These are phyloP conservation scores for Clamator glandarius DNA, from an alignment of 2,797 vertebrate genomes.

Conservation along the genomic window DNA sequence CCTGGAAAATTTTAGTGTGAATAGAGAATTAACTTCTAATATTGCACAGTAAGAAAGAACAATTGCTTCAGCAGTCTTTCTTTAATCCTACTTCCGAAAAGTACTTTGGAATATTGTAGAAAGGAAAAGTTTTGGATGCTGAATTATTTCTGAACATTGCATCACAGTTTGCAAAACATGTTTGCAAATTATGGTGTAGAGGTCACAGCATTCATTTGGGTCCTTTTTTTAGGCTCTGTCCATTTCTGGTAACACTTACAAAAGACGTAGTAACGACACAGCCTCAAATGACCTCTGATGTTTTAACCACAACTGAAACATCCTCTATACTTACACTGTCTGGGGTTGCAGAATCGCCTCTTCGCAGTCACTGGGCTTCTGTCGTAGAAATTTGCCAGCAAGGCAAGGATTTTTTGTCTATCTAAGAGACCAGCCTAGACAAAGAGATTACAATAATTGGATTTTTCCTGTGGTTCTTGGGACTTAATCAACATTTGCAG, in stretches of 20 bases:
- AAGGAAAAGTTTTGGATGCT: background rate
- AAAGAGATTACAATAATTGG: constrained; percentile 23
- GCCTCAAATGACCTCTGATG: background rate
- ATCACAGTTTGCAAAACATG: background rate
- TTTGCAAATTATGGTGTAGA: background rate
- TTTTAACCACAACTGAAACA: background rate
- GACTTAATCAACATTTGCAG: background rate
- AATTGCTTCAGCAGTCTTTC: background rate
- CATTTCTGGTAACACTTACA: background rate
- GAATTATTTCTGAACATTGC: background rate
- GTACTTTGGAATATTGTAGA: background rate
- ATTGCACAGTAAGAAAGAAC: background rate
- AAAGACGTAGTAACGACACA: background rate
- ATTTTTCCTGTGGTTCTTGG: background rate
- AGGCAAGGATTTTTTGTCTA: constrained; percentile 67
- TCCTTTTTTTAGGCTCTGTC: background rate
- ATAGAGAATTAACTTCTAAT: background rate
- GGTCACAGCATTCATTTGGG: background rate
- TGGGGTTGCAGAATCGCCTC: constrained; percentile 69
- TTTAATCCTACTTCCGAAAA: background rate
- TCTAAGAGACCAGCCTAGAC: constrained; percentile 74
- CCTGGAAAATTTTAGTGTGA: background rate
- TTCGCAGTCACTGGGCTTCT: background rate
- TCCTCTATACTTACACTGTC: constrained; percentile 74
- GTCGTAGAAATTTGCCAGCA: constrained; percentile 76